Evolutionary conservation across 2,888 invertebrate genomes (phyloP), one percentile per base, ranked within the genome.

Genomic region (Temnothorax rugatulus): DNA sequence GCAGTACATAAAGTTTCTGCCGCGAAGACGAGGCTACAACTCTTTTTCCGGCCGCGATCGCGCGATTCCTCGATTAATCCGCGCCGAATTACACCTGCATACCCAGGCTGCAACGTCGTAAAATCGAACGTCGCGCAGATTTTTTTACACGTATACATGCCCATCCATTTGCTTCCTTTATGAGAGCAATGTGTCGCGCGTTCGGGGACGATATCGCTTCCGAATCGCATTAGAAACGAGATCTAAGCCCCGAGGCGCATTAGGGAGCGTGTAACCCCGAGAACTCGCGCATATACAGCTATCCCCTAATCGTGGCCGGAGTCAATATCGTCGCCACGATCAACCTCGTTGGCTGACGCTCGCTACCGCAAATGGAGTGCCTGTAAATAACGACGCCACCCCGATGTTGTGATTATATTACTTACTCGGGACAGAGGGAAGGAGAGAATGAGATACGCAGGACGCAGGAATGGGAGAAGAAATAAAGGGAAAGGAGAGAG

Each of bases 401-500:
- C 94, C 93, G 91, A 90, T 94, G 94, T 94, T 95, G 93, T 94
- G 94, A 95, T 95, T 94, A 93, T 92, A 94, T 94, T 94, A 94
- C 92, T 92, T 88, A 91, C 92, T 90, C 90, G 73, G 84, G 50
- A 61, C 64, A 71, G 74, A 38, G 84, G 82, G 73, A 34, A 13
- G 52, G 86, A 71, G 68, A 68, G 69, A 68, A 47, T 34, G 69
- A 74, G 66, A 79, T 29, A 54, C n/a, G 13, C 54, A 29, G 71
- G 54, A 54, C 11, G n/a, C 18, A 4, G 50, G 61, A 74, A 79
- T n/a, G 34, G 47, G 25, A 50, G 41, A 74, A 34, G 44, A 57
- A 34, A 34, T 34, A 34, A 34, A 44, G 34, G 7, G 11, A n/a
- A 50, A 52, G 64, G 87, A 77, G 63, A 38, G 82, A 34, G 66